Conservation (phyloP, 2,113 vertebrate genomes). For the Vidua chalybeata region DNA sequence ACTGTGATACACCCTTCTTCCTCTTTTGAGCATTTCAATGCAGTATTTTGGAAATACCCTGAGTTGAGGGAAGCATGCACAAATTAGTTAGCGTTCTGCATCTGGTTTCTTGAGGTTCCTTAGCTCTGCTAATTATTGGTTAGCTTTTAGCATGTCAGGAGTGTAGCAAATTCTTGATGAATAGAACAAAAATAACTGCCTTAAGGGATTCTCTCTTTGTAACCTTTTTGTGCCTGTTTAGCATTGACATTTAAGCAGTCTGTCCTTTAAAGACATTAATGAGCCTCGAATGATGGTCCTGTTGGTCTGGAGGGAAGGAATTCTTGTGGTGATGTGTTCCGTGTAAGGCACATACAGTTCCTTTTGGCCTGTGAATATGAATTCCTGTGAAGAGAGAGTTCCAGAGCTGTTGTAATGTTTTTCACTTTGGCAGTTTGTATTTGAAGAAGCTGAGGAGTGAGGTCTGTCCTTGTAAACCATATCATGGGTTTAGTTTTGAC, state of each 20-base stretch:
- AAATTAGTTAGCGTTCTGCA: not conserved
- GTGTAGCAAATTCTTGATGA: not conserved
- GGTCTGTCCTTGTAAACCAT: not conserved
- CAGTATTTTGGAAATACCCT: constrained; percentile 43
- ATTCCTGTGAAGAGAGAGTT: not conserved
- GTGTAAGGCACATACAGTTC: not conserved
- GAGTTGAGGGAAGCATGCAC: not conserved
- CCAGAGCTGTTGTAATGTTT: not conserved
- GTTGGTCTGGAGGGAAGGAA: not conserved
- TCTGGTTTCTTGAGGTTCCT: not conserved
- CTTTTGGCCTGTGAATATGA: not conserved
- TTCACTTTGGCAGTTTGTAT: not conserved
- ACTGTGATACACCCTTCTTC: constrained; percentile 9
- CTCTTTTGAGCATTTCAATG: constrained; percentile 23
- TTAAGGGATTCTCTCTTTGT: not conserved
- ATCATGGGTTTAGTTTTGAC: not conserved
- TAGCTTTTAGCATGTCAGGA: not conserved
- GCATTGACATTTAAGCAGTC: not conserved
- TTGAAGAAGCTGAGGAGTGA: not conserved
- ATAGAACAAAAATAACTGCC: not conserved
- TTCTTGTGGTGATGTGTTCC: not conserved
- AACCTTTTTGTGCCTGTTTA: constrained; percentile 7
- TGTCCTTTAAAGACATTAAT: not conserved
- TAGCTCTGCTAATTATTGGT: not conserved
- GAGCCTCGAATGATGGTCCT: not conserved